Evolutionary conservation across 2,888 invertebrate genomes (phyloP).

Genomic region (Troides oblongomaculatus): DNA sequence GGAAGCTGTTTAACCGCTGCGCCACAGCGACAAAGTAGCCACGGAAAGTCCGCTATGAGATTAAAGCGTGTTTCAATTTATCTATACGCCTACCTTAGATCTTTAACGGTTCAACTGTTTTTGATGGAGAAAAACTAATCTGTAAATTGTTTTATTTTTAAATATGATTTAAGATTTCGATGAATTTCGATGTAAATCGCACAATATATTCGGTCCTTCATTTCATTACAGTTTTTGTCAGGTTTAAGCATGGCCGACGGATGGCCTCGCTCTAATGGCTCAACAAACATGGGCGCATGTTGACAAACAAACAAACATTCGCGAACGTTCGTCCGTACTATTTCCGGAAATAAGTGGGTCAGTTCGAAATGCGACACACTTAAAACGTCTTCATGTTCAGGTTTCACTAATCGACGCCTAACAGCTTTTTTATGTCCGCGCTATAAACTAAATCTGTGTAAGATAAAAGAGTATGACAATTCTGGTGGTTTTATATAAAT

Average conservation of each 20-base stretch:
- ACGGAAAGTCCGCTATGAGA: too few species aligned
- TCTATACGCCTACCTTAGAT: too few species aligned
- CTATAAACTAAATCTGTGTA: background rate
- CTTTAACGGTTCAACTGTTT: too few species aligned
- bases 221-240: constrained; percentile 36
- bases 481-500: background rate
- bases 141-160: too few species aligned
- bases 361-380: constrained; percentile 31
- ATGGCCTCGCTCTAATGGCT: constrained; percentile 65
- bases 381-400: constrained; percentile 19
- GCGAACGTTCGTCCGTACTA: constrained; percentile 41
- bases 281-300: constrained; percentile 58
- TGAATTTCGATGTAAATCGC: constrained; percentile 8
- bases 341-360: constrained; percentile 46
- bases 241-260: constrained; percentile 33
- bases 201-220: constrained; percentile 28
- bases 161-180: too few species aligned
- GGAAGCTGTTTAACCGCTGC: too few species aligned
- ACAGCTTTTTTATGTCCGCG: constrained; percentile 21
- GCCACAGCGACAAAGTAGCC: too few species aligned
- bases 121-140: too few species aligned
- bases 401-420: constrained; percentile 22
- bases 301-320: constrained; percentile 55
- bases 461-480: background rate
- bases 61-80: too few species aligned